Evolutionary conservation across 2,888 invertebrate genomes (phyloP).

Genomic region (Rotaria sp.): DNA sequence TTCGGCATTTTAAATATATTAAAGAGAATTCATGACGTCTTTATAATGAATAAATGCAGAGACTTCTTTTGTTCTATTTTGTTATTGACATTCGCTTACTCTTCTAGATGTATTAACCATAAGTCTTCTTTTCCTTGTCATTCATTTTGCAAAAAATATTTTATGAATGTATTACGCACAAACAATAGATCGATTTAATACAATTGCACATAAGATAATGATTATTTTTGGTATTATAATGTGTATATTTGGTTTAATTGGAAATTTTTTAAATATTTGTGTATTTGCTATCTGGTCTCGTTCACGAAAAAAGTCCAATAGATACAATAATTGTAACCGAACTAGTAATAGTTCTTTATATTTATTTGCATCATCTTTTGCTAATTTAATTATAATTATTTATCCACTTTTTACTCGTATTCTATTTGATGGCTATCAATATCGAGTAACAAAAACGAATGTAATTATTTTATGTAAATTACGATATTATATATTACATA

Average conservation of each 20-base stretch:
- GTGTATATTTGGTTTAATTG: neutral
- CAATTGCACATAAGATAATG: neutral
- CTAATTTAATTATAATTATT: neutral
- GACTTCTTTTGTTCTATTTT: neutral
- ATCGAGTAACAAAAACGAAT: neutral
- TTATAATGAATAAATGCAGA: neutral
- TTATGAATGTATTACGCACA: no score
- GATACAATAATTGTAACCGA: neutral
- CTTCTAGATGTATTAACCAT: no score
- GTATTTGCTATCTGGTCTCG: neutral
- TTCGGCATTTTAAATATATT: neutral
- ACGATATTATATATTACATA: neutral
- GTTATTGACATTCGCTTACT: neutral
- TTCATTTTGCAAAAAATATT: no score
- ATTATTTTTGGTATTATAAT: neutral
- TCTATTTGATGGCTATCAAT: neutral
- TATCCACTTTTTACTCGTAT: neutral
- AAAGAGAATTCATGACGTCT: neutral
- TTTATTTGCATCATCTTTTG: neutral
- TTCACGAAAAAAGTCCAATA: neutral
- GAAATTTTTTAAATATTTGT: neutral
- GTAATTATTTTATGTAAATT: neutral
- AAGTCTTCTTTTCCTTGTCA: no score
- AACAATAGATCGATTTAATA: neutral
- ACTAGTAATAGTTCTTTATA: neutral